Base-by-base conservation (phyloP, 2,888 invertebrate species). In the Anorthoa munda region DNA sequence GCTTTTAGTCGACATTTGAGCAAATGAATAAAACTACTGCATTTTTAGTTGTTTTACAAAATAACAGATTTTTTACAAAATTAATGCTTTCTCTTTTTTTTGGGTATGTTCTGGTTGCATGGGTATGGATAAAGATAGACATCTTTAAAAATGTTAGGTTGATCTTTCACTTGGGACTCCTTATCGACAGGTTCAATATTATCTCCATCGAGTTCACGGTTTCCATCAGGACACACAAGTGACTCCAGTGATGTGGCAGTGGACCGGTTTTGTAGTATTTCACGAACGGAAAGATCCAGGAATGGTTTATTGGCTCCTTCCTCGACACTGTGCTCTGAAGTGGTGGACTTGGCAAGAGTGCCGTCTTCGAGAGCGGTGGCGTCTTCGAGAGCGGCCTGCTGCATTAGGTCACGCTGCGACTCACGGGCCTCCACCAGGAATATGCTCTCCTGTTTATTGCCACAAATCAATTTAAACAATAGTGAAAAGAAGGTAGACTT, bases 351-450 rank as follows among this genome's bases (percentile, higher is more conserved):
- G 21, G 83, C 59, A 2, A 87, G 75, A 31, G 81, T 69, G 46
- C 81, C 72, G 45, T 90, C 91, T n/a, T 94, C 93, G 48, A 91
- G 77, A 18, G 82, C 72, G 39, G 83, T 70, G 39, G 90, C 91
- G 39, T 90, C 91, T 15, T 94, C 93, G 48, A 92, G 76, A 21
- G 93, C 93, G 7, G 94, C 92, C 74, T 89, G 87, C 64, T 90
- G 91, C 90, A 97, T 97, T 56, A 97, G 87, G 26, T 97, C 97
- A 79, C 97, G 97, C 89, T 98, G 98, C 76, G 97, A 97, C 89
- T 98, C 98, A 84, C 98, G 97, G 45, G 98, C 98, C 93, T 98
- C 98, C 85, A 98, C 94, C 90, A 98, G 94, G 93, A 98, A 98
- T 89, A 98, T 98, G 91, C 98, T 98, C 94, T 98, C 98, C 97